phyloP scores from a whole-genome alignment of 2,113 vertebrate species.

The Sialia sialis region DNA sequence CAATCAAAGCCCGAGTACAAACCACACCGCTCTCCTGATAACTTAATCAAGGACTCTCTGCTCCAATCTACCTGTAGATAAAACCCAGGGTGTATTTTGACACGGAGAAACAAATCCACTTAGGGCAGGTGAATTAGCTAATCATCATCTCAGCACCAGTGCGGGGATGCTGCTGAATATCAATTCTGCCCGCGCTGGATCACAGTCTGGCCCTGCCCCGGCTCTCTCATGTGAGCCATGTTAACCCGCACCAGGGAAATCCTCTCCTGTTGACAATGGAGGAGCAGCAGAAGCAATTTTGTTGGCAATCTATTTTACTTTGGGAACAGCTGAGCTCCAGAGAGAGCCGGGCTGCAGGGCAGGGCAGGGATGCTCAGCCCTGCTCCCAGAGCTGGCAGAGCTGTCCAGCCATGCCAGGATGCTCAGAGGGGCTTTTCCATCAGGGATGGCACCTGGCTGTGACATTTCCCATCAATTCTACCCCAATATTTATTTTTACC shows the following conservation, averaged over 20 bases:
- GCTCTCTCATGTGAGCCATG: constrained; percentile 40
- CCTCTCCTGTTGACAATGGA: background rate
- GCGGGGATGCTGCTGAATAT: constrained; percentile 18
- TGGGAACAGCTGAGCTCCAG: background rate
- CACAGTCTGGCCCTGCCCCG: background rate
- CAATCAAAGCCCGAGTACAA: background rate
- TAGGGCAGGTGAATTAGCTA: constrained; percentile 37
- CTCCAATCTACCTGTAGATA: constrained; percentile 24
- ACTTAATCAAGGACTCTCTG: constrained; percentile 20
- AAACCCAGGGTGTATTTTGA: background rate
- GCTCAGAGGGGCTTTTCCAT: background rate
- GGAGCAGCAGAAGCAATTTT: constrained; percentile 6
- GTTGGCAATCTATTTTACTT: constrained; percentile 27
- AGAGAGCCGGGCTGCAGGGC: background rate
- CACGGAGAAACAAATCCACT: constrained; percentile 33
- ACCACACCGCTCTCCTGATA: background rate
- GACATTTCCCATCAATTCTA: background rate
- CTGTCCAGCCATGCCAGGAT: background rate
- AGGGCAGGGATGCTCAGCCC: background rate
- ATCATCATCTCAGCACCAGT: constrained; percentile 16
- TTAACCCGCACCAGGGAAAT: constrained; percentile 17
- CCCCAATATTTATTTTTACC: background rate
- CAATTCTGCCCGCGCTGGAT: background rate
- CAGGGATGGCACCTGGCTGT: background rate
- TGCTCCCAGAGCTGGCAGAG: background rate